Base-by-base conservation (phyloP, 2,888 invertebrate species). In the Dryadula phaetusa region DNA sequence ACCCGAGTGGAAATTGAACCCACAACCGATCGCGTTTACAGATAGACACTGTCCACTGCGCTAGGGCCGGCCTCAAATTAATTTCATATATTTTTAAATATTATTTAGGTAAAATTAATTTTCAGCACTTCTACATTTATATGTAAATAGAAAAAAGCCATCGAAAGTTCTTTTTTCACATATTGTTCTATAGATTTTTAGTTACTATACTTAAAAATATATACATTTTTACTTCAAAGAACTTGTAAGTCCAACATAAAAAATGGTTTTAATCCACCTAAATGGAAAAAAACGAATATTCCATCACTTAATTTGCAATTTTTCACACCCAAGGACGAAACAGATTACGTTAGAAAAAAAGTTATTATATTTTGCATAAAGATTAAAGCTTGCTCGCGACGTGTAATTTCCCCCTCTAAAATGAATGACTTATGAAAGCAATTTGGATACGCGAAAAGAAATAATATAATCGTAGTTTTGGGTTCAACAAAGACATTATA, bases 371-470 rank as follows among this genome's bases (percentile, higher is more conserved):
- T 44, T 47, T 40, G n/a, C 47, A 49, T 14, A 32, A 60, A 28
- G 37, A 52, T 47, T 20, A 65, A 65, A 60, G 60, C 52, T 60
- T 47, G 40, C 46, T 61, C 40, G 56, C 20, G 40, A 53, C 22
- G 52, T 20, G 28, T 22, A 44, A 18, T 46, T 61, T 49, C 10
- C 34, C 44, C 49, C 56, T 40, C 20, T 25, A 49, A 47, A 62
- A 37, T 47, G 54, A 62, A 62, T 62, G 46, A 54, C 44, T 62
- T 56, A 67, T 20, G 56, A 7, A 58, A 64, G 54, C 44, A 64
- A 64, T 67, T 67, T 63, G 25, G 49, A 40, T 54, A n/a, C 52
- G 52, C 44, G 56, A 32, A 56, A 32, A 20, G 34, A 62, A 20
- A 40, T 47, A 40, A 62, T 37, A 28, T 28, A 28, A 4, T 12